Evolutionary conservation across 2,797 vertebrate species (phyloP).

Genomic region (Trichosurus vulpecula): DNA sequence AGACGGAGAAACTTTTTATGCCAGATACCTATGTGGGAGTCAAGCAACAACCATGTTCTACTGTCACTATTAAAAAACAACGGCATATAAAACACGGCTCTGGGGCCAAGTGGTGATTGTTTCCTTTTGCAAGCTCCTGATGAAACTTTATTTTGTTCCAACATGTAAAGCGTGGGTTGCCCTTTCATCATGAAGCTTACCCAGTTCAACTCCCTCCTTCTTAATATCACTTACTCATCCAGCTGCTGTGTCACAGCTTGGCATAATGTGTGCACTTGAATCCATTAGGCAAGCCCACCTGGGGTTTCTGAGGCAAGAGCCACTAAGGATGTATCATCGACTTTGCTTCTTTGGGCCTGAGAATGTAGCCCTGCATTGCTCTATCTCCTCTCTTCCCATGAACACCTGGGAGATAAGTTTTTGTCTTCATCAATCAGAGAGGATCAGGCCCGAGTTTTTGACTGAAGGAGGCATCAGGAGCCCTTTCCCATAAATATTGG

Average conservation of each 20-base stretch:
- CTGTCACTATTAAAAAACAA: slow-evolving; percentile 21
- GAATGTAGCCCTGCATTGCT: neutral
- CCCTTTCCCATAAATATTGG: neutral
- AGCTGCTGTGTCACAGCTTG: neutral
- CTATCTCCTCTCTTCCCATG: neutral
- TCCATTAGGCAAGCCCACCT: neutral
- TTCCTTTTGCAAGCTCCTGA: neutral
- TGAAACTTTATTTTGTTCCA: slow-evolving; percentile 30
- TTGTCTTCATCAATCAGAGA: neutral
- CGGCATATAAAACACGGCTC: slow-evolving; percentile 12
- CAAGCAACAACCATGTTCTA: neutral
- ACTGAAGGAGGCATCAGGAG: neutral
- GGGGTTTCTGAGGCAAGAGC: neutral
- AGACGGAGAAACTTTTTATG: neutral
- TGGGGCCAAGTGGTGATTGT: neutral
- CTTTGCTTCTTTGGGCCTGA: neutral
- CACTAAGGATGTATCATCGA: neutral
- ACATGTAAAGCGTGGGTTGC: neutral
- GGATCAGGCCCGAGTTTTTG: neutral
- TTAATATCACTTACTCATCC: neutral
- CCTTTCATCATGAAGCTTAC: neutral
- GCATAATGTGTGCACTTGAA: neutral
- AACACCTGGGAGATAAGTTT: fast-evolving
- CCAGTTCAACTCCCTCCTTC: neutral
- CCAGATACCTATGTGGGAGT: neutral